These are phyloP conservation scores for Sinotaia quadrata DNA, from an alignment of 2,888 invertebrate species.

Conservation along the genomic window DNA sequence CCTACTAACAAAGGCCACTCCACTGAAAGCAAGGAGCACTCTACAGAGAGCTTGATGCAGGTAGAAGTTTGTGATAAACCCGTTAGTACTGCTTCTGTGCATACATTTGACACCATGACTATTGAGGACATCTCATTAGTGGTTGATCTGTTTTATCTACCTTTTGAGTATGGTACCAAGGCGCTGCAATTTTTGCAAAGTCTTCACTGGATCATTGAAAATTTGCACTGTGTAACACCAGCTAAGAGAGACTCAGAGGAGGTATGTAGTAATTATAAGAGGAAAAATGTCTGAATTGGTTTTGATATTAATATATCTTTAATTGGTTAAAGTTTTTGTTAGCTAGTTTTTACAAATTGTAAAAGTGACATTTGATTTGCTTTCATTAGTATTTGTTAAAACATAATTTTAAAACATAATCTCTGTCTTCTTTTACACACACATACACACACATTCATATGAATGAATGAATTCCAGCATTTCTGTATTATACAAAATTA, in stretches of 20 bases:
- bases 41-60: constrained; percentile 61
- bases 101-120: not conserved
- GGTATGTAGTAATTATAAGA: not conserved
- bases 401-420: too few relatives aligned
- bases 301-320: too few relatives aligned
- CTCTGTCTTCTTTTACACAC: too few relatives aligned
- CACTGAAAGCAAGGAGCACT: constrained; percentile 21
- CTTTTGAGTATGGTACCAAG: constrained; percentile 94
- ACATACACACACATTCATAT: too few relatives aligned
- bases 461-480: too few relatives aligned
- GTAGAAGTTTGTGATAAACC: constrained; percentile 48
- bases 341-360: too few relatives aligned
- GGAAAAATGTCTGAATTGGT: not conserved
- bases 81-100: constrained; percentile 2
- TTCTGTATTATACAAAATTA: too few relatives aligned
- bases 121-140: constrained; percentile 86
- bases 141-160: constrained; percentile 96
- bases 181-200: constrained; percentile 90
- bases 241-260: constrained; percentile 12
- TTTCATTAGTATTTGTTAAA: too few relatives aligned
- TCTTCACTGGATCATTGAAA: constrained; percentile 94
- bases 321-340: too few relatives aligned
- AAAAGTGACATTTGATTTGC: too few relatives aligned
- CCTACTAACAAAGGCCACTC: too few relatives aligned
- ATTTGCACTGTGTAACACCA: constrained; percentile 75